Evolutionary conservation across 2,797 vertebrate species (phyloP).

Genomic region (Mus caroli): DNA sequence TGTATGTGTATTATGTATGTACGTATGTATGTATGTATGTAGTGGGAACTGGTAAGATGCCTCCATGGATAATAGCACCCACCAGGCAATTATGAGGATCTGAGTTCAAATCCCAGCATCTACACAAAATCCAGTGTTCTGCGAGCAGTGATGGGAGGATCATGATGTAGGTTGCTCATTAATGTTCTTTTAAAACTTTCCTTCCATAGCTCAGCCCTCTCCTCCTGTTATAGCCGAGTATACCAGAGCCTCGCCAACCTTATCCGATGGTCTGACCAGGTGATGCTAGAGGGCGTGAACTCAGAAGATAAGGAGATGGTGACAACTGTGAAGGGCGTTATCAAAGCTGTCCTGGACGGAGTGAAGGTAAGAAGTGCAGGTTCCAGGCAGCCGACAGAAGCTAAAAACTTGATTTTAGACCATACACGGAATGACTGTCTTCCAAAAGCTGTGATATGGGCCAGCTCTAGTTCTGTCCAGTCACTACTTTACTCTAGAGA

Average conservation of each 20-base stretch:
- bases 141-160: background rate
- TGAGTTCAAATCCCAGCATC: background rate
- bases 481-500: background rate
- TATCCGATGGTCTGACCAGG: constrained; percentile 98
- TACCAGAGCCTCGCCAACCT: constrained; percentile 99
- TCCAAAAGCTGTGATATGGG: rapidly evolving
- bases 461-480: background rate
- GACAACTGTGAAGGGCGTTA: constrained; percentile 95
- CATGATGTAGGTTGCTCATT: background rate
- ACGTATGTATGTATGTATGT: background rate
- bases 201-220: constrained; percentile 93
- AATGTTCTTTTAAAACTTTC: background rate
- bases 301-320: constrained; percentile 98
- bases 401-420: background rate
- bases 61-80: background rate
- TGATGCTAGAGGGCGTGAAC: constrained; percentile 98
- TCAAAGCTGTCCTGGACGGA: constrained; percentile 98
- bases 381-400: background rate
- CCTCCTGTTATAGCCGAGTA: constrained; percentile 97
- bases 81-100: background rate
- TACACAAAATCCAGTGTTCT: background rate
- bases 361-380: constrained; percentile 94
- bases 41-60: background rate
- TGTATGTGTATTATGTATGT: background rate
- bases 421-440: background rate